Evolutionary conservation across 1,140 invertebrate species (phyloP), one percentile per base, ranked within the genome.

Genomic region (Euwallacea fornicatus): DNA sequence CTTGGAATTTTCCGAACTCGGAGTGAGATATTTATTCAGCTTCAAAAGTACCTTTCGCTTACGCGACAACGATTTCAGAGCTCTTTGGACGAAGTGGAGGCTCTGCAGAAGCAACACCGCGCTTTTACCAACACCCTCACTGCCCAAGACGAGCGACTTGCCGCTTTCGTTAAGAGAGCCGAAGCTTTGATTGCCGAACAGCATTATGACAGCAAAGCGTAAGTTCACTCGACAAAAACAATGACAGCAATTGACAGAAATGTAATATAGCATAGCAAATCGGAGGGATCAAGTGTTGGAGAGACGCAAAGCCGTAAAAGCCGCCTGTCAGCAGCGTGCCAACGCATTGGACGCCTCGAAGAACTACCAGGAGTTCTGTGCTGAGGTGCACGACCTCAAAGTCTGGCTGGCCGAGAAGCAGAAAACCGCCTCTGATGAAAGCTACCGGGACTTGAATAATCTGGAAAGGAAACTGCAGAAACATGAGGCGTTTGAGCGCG

Each of bases 401-500:
- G 86, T 87, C 11, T 99, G 97, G 96, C 90, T 99, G 66, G 86
- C 89, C 43, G 96, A 98, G 77, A 99, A 98, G 83, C 88, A 92
- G 72, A 91, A 91, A 80, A 92, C 92, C 4, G 95, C 96, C 0
- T 90, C 90, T 6, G 97, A 98, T 78, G 95, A 98, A 78, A 96
- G 91, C 64, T 98, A 97, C 77, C 87, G 94, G 41, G 96, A 98
- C 78, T 83, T 98, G 13, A 91, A 88, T 47, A 98, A 98, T 79
- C 83, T 99, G 47, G 93, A 96, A 70, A 86, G 95, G 2, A 98
- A 98, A 81, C 83, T 98, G 2, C 95, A 98, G 81, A 98, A 98
- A 79, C 97, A 99, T 79, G 96, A 98, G 82, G 97, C 97, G 0
- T 98, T 99, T 80, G 96, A 98, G 79, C 86, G 96, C 15, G 98